These are phyloP conservation scores for Nylanderia fulva DNA, from an alignment of 1,140 invertebrate species.

Conservation along the genomic window DNA sequence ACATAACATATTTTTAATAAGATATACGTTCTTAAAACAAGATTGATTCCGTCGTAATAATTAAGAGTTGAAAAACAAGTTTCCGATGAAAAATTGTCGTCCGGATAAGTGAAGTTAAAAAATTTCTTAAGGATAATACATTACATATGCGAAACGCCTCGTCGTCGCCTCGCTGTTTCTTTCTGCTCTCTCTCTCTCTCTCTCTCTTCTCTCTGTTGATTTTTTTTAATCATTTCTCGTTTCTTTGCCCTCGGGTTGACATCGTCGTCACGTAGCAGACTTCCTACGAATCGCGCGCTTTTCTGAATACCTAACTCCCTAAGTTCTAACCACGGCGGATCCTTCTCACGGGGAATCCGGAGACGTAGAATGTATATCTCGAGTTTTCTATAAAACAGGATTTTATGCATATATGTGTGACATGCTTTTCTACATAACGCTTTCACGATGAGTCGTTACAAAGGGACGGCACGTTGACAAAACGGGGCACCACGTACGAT, in stretches of 20 bases:
- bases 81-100: slow-evolving; percentile 21
- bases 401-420: slow-evolving; percentile 16
- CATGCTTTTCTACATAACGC: slow-evolving; percentile 60
- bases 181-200: slow-evolving; percentile 10
- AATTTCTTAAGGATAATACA: slow-evolving; percentile 58
- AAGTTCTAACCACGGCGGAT: not conserved
- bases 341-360: slow-evolving; percentile 9
- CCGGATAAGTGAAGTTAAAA: slow-evolving; percentile 10
- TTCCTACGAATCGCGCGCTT: slow-evolving; percentile 76
- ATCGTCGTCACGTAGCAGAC: slow-evolving; percentile 81
- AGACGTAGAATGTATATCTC: slow-evolving; percentile 39
- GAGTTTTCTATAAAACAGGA: slow-evolving; percentile 52
- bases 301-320: slow-evolving; percentile 64
- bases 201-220: slow-evolving; percentile 31
- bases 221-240: slow-evolving; percentile 76
- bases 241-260: slow-evolving; percentile 76
- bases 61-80: not conserved
- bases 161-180: slow-evolving; percentile 36
- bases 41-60: not conserved
- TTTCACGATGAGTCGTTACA: slow-evolving; percentile 27
- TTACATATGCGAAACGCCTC: slow-evolving; percentile 76
- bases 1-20: not conserved
- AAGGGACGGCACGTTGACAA: not conserved
- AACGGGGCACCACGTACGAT: not conserved
- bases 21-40: not conserved